Percentiles rank a stretch among this genome's conserved stretches.
Conservation (phyloP, 2,113 vertebrate genomes). For the Cephalopholis sonnerati region DNA sequence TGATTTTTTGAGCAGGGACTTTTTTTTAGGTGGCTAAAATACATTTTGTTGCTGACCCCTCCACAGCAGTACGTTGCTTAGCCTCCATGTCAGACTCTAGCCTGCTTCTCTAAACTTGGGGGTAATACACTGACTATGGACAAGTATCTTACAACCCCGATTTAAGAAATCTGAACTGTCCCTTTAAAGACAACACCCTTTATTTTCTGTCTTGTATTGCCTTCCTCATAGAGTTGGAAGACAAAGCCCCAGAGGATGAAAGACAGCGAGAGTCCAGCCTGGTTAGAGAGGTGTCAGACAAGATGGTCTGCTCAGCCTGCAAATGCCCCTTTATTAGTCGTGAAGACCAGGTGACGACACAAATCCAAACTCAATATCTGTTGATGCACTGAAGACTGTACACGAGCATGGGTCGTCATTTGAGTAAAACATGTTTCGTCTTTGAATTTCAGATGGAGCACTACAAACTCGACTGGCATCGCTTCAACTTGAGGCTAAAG, state of each 20-base stretch:
- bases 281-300: constrained; percentile 80
- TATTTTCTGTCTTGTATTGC: not conserved
- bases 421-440: not conserved
- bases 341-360: constrained; percentile 91
- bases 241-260: constrained; percentile 36
- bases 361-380: not conserved
- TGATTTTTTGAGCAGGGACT: too few species aligned
- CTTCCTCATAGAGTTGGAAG: constrained; percentile 36
- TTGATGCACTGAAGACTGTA: not conserved
- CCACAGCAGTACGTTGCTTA: too few species aligned
- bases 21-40: too few species aligned
- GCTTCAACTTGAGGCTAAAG: constrained; percentile 94
- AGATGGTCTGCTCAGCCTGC: constrained; percentile 90
- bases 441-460: constrained; percentile 88
- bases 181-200: too few species aligned
- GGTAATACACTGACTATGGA: too few species aligned
- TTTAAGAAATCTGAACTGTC: too few species aligned
- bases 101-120: too few species aligned
- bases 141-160: too few species aligned
- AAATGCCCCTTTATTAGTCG: constrained; percentile 87
- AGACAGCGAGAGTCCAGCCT: not conserved
- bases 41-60: too few species aligned
- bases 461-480: constrained; percentile 97
- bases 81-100: too few species aligned
- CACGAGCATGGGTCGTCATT: not conserved